These are phyloP conservation scores for Serilophus lunatus DNA, from an alignment of 2,113 vertebrate genomes.

Conservation along the genomic window DNA sequence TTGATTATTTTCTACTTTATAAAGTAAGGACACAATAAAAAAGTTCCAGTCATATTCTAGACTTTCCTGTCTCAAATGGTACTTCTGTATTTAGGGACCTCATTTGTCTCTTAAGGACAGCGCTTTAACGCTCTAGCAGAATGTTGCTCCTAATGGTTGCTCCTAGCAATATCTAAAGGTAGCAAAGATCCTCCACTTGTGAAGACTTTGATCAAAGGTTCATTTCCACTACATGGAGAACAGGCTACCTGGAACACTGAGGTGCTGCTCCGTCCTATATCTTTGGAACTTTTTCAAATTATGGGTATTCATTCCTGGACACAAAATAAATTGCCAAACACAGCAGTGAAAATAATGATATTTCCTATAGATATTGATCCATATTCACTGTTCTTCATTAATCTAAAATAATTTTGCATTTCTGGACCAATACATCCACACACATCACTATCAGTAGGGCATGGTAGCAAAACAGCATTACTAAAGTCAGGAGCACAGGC, in stretches of 20 bases:
- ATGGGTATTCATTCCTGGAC: neutral
- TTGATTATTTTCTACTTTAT: neutral
- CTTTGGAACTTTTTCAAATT: neutral
- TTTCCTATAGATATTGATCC: neutral
- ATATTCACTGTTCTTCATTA: neutral
- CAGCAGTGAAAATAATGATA: neutral
- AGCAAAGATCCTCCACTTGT: neutral
- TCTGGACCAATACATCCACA: neutral
- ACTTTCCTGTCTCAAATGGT: neutral
- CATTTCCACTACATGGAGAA: neutral
- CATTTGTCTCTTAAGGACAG: neutral
- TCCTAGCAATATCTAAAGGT: neutral
- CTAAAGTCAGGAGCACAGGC: neutral
- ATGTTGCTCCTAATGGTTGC: neutral
- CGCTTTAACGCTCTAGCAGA: neutral
- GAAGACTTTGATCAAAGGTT: neutral
- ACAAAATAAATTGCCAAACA: neutral
- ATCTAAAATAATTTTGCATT: neutral
- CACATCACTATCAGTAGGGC: neutral
- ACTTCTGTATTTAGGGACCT: neutral
- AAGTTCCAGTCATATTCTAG: neutral
- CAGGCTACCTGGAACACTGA: neutral
- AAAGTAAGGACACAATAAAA: neutral
- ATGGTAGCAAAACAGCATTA: neutral
- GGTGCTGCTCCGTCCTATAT: neutral